Evolutionary conservation across 1,140 invertebrate species (phyloP), one percentile per base, ranked within the genome.

Genomic region (Chymomyza costata): DNA sequence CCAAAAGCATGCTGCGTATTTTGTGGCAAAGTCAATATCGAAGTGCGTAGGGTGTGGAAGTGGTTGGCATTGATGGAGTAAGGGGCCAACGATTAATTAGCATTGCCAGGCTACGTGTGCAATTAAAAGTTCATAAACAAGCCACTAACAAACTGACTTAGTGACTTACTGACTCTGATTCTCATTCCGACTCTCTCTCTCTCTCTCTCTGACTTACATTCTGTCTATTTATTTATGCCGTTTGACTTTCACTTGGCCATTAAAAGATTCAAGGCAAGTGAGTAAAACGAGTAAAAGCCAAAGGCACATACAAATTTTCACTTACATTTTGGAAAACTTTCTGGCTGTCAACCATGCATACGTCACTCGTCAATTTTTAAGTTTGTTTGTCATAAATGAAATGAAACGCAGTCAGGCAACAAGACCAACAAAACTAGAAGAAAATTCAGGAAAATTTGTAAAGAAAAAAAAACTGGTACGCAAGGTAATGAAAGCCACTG

Each of bases 171-270:
- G 28, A 16, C 19, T 51, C 10, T 35, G 11, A 46, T 11, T 59
- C 48, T 52, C 49, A 59, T 49, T 38, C 21, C 8, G 16, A 15
- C 13, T 10, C n/a, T n/a, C 28, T 25, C 21, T 32, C 31, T 13
- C 43, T 43, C 30, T 35, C 30, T 25, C 19, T 51, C 10, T 35
- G 11, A 46, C 13, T 59, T 48, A 59, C 49, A 59, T 49, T 38
- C 21, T n/a, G 16, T 18, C 13, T 10, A 18, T 34, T 78, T 78
- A 73, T 57, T 80, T 80, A 78, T 80, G 73, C 71, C 63, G 55
- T 78, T 78, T 78, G 71, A 73, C 73, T 78, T 78, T 78, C 73
- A 51, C 66, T 78, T 64, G 55, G 46, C 57, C 38, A n/a, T n/a
- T n/a, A n/a, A n/a, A n/a, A n/a, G n/a, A n/a, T n/a, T n/a, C n/a